A percentile compares a stretch with the other conserved stretches of the same genome.
These are phyloP conservation scores for Cephalopachus bancanus DNA, from an alignment of 2,797 vertebrate species.

Conservation along the genomic window DNA sequence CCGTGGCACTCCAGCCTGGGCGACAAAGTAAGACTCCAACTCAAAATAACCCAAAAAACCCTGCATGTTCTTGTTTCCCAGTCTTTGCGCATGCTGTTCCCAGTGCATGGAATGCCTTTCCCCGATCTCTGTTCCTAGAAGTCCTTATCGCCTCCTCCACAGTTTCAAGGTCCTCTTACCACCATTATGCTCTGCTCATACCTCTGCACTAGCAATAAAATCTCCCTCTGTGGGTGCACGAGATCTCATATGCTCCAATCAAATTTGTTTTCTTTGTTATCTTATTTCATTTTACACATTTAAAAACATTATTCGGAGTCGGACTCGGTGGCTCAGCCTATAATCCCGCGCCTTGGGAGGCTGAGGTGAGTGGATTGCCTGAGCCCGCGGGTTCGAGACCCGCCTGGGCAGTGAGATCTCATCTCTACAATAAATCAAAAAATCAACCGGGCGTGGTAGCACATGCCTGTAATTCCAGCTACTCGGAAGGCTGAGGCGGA, in stretches of 20 bases:
- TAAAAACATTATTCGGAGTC: neutral
- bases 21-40: too few relatives aligned
- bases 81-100: neutral
- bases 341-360: too few relatives aligned
- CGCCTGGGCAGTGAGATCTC: too few relatives aligned
- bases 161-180: neutral
- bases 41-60: too few relatives aligned
- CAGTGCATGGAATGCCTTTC: neutral
- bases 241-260: fast-evolving
- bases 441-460: too few relatives aligned
- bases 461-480: too few relatives aligned
- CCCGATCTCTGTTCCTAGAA: neutral
- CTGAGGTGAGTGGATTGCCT: too few relatives aligned
- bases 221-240: fast-evolving
- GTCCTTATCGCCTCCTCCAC: neutral
- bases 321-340: too few relatives aligned
- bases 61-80: neutral
- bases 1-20: too few relatives aligned
- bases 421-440: too few relatives aligned
- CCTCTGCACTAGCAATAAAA: fast-evolving
- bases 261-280: neutral
- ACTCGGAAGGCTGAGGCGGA: too few relatives aligned
- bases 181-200: neutral
- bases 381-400: too few relatives aligned
- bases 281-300: neutral